Evolutionary conservation across 2,888 invertebrate genomes (phyloP).

Genomic region (Phengaris arion): DNA sequence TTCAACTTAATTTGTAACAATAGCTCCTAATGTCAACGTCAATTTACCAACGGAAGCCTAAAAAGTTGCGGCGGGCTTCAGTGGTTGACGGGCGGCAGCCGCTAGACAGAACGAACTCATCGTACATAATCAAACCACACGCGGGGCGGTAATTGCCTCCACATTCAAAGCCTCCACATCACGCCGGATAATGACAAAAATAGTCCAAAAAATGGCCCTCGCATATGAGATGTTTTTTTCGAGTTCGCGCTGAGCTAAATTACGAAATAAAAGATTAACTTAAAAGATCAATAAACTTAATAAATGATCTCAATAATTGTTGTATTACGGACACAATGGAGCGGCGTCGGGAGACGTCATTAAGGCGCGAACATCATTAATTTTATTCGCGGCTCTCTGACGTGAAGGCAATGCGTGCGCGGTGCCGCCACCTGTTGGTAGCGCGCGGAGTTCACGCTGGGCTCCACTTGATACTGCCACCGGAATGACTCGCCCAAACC

Average conservation of each 20-base stretch:
- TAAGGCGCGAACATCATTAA: slow-evolving; percentile 79
- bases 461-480: slow-evolving; percentile 75
- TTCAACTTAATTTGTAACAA: slow-evolving; percentile 59
- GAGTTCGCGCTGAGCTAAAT: slow-evolving; percentile 77
- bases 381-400: slow-evolving; percentile 79
- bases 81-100: slow-evolving; percentile 39
- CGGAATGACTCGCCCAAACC: slow-evolving; percentile 65
- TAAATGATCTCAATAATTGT: slow-evolving; percentile 81
- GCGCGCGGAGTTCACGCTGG: slow-evolving; percentile 75
- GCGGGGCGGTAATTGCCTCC: slow-evolving; percentile 78
- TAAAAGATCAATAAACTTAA: slow-evolving; percentile 81
- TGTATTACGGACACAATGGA: slow-evolving; percentile 79
- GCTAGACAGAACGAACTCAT: slow-evolving; percentile 69
- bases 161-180: slow-evolving; percentile 78
- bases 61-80: slow-evolving; percentile 65
- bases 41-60: slow-evolving; percentile 77
- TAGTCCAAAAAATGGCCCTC: slow-evolving; percentile 75
- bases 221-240: slow-evolving; percentile 77
- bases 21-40: slow-evolving; percentile 64
- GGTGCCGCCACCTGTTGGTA: slow-evolving; percentile 78
- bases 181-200: slow-evolving; percentile 80
- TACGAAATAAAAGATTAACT: slow-evolving; percentile 80
- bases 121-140: slow-evolving; percentile 79
- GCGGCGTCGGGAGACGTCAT: slow-evolving; percentile 78
- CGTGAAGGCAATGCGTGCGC: slow-evolving; percentile 67